phyloP scores from a whole-genome alignment of 1,140 invertebrate species.

The Cryptotermes secundus region DNA sequence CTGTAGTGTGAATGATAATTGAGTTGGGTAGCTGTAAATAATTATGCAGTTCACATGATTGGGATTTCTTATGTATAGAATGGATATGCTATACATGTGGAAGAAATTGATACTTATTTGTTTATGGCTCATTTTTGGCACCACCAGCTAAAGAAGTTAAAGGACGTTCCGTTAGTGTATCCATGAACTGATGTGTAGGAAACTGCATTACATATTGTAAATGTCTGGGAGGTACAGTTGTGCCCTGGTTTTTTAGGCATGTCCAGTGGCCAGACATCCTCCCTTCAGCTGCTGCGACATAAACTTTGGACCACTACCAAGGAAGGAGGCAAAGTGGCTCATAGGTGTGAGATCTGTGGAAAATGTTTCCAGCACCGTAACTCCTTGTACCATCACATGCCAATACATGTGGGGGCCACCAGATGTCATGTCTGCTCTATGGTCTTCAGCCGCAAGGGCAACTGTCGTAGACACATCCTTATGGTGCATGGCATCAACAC shows the following conservation, averaged over 20 bases:
- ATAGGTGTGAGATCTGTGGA: conserved; percentile 51
- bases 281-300: background rate
- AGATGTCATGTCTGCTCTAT: conserved; percentile 53
- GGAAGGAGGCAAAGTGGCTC: background rate
- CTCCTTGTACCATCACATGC: conserved; percentile 54
- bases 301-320: background rate
- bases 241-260: background rate
- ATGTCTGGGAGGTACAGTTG: background rate
- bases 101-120: too few relatives aligned
- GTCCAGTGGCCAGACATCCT: conserved; percentile 20
- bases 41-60: background rate
- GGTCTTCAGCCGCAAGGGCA: conserved; percentile 52
- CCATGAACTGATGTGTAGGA: background rate
- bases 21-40: background rate
- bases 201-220: background rate
- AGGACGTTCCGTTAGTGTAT: background rate
- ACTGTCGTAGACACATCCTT: conserved; percentile 24
- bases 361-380: conserved; percentile 52
- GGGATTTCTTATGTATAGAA: too few relatives aligned
- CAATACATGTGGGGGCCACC: conserved; percentile 56
- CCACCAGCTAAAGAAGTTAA: too few relatives aligned
- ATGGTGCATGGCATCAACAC: conserved; percentile 23
- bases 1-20: conserved; percentile 16
- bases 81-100: too few relatives aligned
- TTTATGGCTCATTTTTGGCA: too few relatives aligned